Evolutionary conservation across 2,888 invertebrate species (phyloP), one percentile per base, ranked within the genome.

Genomic region (Ectemnius cavifrons): DNA sequence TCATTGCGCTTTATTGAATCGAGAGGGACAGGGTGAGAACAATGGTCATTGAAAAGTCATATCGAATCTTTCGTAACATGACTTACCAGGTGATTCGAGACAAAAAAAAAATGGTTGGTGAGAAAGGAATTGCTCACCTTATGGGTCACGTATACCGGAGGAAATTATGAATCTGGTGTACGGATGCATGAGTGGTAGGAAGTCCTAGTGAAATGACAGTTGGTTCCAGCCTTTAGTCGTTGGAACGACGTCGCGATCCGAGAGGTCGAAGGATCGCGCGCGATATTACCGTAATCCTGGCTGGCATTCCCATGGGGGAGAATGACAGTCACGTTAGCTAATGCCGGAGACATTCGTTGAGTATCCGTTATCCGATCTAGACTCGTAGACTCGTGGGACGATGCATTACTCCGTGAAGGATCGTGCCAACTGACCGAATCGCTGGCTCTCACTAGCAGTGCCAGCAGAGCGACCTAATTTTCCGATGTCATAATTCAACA

Each of bases 321-420:
- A 73, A 66, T 73, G 79, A 80, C 83, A 78, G 80, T 74, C 79
- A 68, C 67, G 78, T 79, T 84, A 70, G 83, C 82, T 84, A 84
- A 84, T 76, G 75, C 69, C 49, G 70, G 68, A 57, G 71, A 70
- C 68, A 70, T 60, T 63, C 75, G 75, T 73, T 80, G 77, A 73
- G 76, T 81, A 84, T 81, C 83, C 79, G 84, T 70, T 80, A 84
- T 80, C 78, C 79, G 80, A 84, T 83, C 78, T 72, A 79, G 83
- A 81, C 81, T 80, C 83, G 75, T 72, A 81, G 83, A 81, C 81
- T 80, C 83, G 75, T 80, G 84, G 79, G 84, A 83, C 81, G 60
- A 61, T 56, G 71, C 62, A 67, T 73, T 79, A 77, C 59, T 75
- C 61, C 64, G 64, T 66, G 79, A 68, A 37, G 37, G 37, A 37